Evolutionary conservation across 2,888 invertebrate genomes (phyloP).

Genomic region (Operophtera brumata): DNA sequence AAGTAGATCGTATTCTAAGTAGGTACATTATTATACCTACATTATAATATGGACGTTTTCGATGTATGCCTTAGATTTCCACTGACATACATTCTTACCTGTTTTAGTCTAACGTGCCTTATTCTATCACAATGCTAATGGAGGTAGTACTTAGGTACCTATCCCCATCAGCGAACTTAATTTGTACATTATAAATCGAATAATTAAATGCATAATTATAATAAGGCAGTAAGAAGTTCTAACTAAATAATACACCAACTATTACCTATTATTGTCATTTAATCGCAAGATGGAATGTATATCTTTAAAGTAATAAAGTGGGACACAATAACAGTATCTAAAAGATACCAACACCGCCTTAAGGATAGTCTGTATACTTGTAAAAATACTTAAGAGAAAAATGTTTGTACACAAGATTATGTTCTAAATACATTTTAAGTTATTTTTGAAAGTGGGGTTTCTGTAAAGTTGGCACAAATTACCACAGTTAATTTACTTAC

Average conservation of each 20-base stretch:
- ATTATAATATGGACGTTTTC: not conserved
- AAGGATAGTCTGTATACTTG: not conserved
- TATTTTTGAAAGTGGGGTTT: constrained; percentile 6
- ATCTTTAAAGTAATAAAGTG: constrained; percentile 10
- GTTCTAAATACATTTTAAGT: not conserved
- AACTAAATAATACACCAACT: constrained; percentile 8
- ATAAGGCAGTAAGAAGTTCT: constrained; percentile 44
- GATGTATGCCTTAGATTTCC: not conserved
- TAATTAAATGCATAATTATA: constrained; percentile 67
- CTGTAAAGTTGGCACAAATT: constrained; percentile 15
- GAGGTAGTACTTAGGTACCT: constrained; percentile 57
- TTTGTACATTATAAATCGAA: constrained; percentile 72
- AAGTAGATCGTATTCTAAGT: not conserved
- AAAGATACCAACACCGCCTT: not conserved
- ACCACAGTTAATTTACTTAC: constrained; percentile 1
- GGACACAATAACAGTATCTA: constrained; percentile 7
- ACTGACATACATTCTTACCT: constrained; percentile 18
- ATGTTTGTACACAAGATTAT: constrained; percentile 8
- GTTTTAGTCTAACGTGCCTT: constrained; percentile 24
- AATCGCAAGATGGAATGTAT: constrained; percentile 47
- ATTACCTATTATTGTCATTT: constrained; percentile 50
- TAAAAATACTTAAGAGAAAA: not conserved
- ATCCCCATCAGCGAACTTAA: constrained; percentile 57
- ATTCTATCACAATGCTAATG: constrained; percentile 67
- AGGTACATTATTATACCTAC: not conserved